These are phyloP conservation scores for Hyperoplus lanceolatus DNA, from an alignment of 2,797 vertebrate species.

Conservation along the genomic window DNA sequence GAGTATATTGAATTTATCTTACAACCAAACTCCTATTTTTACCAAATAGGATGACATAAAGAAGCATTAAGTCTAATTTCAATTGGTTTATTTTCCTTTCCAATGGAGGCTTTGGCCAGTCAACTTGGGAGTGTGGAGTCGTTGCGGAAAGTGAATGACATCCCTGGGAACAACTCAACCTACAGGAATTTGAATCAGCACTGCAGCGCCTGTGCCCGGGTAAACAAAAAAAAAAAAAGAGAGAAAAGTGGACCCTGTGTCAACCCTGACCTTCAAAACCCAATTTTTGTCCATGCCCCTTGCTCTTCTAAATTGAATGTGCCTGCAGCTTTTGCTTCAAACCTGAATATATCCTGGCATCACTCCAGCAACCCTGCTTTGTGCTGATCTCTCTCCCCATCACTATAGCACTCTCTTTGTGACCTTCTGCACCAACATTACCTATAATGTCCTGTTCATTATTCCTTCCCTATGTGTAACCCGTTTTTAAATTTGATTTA, in stretches of 20 bases:
- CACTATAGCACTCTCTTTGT: conserved; percentile 11
- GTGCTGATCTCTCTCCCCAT: conserved; percentile 28
- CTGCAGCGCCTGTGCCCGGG: conserved; percentile 83
- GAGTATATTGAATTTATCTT: background rate
- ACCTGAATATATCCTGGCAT: conserved; percentile 51
- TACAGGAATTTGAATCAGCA: conserved; percentile 81
- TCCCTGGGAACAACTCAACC: conserved; percentile 75
- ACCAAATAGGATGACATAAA: conserved; percentile 9
- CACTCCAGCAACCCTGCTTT: conserved; percentile 41
- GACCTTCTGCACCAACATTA: conserved; percentile 19
- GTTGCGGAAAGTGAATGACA: conserved; percentile 79
- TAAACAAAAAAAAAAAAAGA: conserved; percentile 61
- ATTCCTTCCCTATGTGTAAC: conserved; percentile 22
- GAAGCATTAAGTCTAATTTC: conserved; percentile 35
- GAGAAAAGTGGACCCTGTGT: conserved; percentile 49
- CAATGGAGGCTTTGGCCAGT: conserved; percentile 79
- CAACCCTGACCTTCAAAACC: conserved; percentile 69
- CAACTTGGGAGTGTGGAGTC: conserved; percentile 82
- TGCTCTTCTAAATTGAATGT: conserved; percentile 50
- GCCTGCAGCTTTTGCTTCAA: conserved; percentile 49
- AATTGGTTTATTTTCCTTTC: conserved; percentile 73
- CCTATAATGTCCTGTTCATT: conserved; percentile 16
- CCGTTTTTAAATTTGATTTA: conserved; percentile 22
- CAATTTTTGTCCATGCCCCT: conserved; percentile 49
- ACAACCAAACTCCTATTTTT: conserved; percentile 4